phyloP scores from a whole-genome alignment of 2,797 vertebrate species.

The Pelochelys cantorii region DNA sequence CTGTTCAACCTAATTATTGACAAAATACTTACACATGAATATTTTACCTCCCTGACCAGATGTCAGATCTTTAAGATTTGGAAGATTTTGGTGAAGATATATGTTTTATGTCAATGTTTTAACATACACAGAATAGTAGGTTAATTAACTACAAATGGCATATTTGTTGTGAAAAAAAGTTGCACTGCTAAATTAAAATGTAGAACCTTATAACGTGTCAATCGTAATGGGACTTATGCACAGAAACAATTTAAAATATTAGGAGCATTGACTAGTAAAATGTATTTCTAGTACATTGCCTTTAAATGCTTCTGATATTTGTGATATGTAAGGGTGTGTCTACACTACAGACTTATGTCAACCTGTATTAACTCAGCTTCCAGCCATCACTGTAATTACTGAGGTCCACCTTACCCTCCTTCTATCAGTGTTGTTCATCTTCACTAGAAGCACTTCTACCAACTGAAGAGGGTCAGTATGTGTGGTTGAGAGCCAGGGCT shows the following conservation, averaged over 20 bases:
- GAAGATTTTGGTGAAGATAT: slow-evolving; percentile 42
- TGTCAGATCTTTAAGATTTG: neutral
- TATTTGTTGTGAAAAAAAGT: slow-evolving; percentile 59
- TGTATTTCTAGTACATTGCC: neutral
- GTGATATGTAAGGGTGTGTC: no score
- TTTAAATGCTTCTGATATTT: slow-evolving; percentile 31
- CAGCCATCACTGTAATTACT: no score
- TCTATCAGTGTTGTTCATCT: no score
- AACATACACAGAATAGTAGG: slow-evolving; percentile 53
- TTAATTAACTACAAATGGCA: slow-evolving; percentile 65
- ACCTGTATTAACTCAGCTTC: no score
- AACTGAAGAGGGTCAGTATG: no score
- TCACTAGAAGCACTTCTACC: no score
- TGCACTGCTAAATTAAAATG: slow-evolving; percentile 57
- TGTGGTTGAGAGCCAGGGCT: no score
- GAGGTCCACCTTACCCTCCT: no score
- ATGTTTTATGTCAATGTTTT: slow-evolving; percentile 61
- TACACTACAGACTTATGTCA: no score
- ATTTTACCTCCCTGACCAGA: neutral
- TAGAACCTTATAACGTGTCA: slow-evolving; percentile 56
- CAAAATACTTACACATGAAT: neutral
- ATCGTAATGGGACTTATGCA: slow-evolving; percentile 41
- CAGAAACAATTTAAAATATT: slow-evolving; percentile 44
- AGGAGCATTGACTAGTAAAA: slow-evolving; percentile 18
- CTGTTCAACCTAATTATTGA: neutral